Evolutionary conservation across 2,888 invertebrate species (phyloP), one percentile per base, ranked within the genome.

Genomic region (Crossocerus cetratus): DNA sequence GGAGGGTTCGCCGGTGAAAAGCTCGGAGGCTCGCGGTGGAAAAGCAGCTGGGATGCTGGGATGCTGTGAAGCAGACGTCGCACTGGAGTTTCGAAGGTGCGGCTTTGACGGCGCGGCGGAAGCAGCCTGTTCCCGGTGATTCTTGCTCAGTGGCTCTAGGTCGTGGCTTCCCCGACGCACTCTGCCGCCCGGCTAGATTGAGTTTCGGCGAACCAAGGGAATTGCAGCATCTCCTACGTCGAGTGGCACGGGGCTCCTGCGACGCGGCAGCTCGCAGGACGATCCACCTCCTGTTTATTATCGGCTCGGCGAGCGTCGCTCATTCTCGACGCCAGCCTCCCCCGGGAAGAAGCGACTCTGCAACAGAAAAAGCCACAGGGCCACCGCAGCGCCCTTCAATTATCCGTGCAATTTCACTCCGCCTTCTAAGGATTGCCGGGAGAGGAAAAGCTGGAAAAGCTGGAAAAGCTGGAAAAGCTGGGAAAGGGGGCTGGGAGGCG

Each of bases 281-380:
- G 73, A 68, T 67, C 64, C 45, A 58, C 60, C 3, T 65, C 65
- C 60, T 63, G 60, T 74, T 63, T 65, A 73, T 77, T 76, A 71
- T 64, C 65, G 32, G 18, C 45, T 21, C 21, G 18, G 43, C 60
- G 65, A 70, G 44, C n/a, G 60, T 56, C 67, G 69, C 54, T 70
- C 73, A 70, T 69, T 69, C 69, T 67, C 58, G 21, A 59, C 22
- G 58, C 62, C 32, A 56, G n/a, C 49, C 76, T 66, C 69, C 43
- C 60, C 49, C 0, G 16, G 54, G 56, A 69, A 65, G 72, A 66
- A 62, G 23, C 55, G 69, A 32, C 61, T 76, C 77, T 77, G 77
- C 20, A 76, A 77, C 72, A 76, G 72, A 76, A 72, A 65, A 75
- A 65, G 54, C 8, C 43, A 62, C n/a, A n/a, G n/a, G n/a, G n/a